A percentile compares a stretch with the other conserved stretches of the same genome.
Evolutionary conservation across 2,113 vertebrate genomes (phyloP).

Genomic region (Micronycteris hirsuta): DNA sequence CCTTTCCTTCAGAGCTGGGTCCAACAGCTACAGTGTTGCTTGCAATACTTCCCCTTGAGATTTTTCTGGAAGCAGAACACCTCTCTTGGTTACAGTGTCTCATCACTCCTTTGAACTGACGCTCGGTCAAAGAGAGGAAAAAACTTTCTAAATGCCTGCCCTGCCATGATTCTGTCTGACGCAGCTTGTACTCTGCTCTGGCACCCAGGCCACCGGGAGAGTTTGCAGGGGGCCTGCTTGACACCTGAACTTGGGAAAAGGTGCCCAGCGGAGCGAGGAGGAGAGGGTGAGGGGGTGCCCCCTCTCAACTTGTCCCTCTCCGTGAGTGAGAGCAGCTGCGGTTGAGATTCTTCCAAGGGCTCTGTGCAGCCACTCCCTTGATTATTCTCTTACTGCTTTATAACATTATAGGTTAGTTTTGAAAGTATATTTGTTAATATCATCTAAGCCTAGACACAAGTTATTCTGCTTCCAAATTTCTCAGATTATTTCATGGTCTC

Average conservation of each 20-base stretch:
- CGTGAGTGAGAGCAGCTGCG: background rate
- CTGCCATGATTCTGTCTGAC: background rate
- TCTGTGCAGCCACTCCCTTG: background rate
- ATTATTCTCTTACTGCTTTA: background rate
- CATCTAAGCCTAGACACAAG: background rate
- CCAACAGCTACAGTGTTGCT: background rate
- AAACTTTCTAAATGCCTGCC: background rate
- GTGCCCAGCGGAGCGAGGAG: background rate
- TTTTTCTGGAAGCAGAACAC: background rate
- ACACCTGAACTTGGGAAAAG: background rate
- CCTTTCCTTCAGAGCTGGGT: background rate
- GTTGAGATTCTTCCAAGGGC: background rate
- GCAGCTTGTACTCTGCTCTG: background rate
- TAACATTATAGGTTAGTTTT: background rate
- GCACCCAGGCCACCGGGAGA: background rate
- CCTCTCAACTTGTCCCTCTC: background rate
- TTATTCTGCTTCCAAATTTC: background rate
- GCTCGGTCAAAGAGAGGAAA: background rate
- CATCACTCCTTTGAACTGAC: too few relatives aligned
- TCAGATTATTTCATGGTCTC: background rate
- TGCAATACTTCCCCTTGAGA: background rate
- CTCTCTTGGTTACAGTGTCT: background rate
- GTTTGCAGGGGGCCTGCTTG: background rate
- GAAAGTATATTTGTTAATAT: background rate
- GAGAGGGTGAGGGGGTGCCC: too few relatives aligned